Conservation (phyloP, 2,797 vertebrate species). For the Pteropus rufus region DNA sequence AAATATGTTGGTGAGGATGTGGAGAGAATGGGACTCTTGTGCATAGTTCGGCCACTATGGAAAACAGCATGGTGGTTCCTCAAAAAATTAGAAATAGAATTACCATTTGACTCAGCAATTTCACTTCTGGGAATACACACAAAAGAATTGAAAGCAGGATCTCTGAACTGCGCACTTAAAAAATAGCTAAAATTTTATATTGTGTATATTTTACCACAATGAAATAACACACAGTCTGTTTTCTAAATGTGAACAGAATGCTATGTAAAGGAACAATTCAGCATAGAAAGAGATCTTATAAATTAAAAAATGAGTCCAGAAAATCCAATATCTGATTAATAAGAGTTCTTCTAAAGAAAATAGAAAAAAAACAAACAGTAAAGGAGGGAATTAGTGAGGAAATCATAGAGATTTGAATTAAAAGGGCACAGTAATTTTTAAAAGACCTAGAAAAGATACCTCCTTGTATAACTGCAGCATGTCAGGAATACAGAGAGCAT, state of each 20-base stretch:
- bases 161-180: neutral
- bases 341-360: neutral
- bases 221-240: neutral
- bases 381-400: neutral
- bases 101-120: neutral
- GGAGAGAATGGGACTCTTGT: neutral
- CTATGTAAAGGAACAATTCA: neutral
- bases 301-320: neutral
- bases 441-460: neutral
- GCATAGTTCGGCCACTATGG: neutral
- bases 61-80: neutral
- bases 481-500: neutral
- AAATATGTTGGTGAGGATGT: neutral
- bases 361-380: neutral
- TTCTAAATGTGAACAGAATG: neutral
- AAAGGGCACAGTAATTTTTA: neutral
- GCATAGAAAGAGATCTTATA: neutral
- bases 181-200: neutral
- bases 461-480: neutral
- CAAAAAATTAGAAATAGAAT: neutral
- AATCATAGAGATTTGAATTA: neutral
- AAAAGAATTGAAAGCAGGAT: neutral
- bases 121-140: neutral
- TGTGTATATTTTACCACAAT: neutral
- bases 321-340: neutral